phyloP scores from a whole-genome alignment of 2,888 invertebrate genomes.

The Acanthosepion lycidas region DNA sequence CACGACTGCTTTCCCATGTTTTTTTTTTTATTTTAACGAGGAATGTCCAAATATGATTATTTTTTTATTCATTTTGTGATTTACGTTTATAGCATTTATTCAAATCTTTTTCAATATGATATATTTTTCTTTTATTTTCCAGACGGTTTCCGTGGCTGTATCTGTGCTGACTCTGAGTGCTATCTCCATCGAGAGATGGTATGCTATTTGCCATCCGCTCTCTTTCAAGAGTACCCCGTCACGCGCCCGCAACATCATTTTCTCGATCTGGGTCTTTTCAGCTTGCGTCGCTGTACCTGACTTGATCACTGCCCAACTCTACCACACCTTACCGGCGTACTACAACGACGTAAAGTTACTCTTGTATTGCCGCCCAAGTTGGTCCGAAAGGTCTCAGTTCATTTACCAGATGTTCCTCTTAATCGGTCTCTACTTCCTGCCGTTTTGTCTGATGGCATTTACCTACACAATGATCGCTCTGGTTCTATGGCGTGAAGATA shows the following conservation, averaged over 20 bases:
- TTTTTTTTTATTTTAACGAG: no score
- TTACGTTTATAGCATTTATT: neutral
- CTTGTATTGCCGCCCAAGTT: neutral
- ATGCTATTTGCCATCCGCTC: slow-evolving; percentile 92
- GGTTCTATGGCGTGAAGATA: slow-evolving; percentile 67
- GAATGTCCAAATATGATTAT: no score
- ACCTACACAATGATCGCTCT: slow-evolving; percentile 68
- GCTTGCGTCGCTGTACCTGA: slow-evolving; percentile 75
- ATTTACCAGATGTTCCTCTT: slow-evolving; percentile 65
- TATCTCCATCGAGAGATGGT: slow-evolving; percentile 95
- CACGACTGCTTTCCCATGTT: no score
- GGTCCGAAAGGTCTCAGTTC: slow-evolving; percentile 56
- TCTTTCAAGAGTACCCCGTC: slow-evolving; percentile 89
- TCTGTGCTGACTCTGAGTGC: slow-evolving; percentile 92
- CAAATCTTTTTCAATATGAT: neutral
- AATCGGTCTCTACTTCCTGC: slow-evolving; percentile 66
- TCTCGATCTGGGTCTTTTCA: slow-evolving; percentile 87
- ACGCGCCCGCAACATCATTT: slow-evolving; percentile 86
- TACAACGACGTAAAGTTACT: slow-evolving; percentile 38
- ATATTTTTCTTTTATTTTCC: slow-evolving; percentile 71
- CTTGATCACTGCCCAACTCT: slow-evolving; percentile 53
- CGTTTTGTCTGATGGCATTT: slow-evolving; percentile 68
- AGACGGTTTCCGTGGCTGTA: slow-evolving; percentile 93
- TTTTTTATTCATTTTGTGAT: neutral
- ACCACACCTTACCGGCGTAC: neutral